Percentiles rank a stretch among this genome's conserved stretches.
Evolutionary conservation across 2,888 invertebrate genomes (phyloP).

Genomic region (Oasisia sp.): DNA sequence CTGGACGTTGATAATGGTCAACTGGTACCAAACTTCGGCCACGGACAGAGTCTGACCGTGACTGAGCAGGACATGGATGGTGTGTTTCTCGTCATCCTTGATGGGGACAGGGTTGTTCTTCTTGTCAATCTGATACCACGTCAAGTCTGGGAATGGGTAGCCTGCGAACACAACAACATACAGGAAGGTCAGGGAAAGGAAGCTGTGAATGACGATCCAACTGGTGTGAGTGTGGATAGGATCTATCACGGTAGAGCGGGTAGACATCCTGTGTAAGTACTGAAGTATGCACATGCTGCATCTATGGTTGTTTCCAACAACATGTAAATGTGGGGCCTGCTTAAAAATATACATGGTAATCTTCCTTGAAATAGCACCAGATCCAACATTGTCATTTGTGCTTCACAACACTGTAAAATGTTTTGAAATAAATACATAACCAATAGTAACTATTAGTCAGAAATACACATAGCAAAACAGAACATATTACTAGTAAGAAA

Average conservation of each 20-base stretch:
- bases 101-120: conserved; percentile 44
- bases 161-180: conserved; percentile 41
- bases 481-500: background rate
- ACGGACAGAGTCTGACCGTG: conserved; percentile 50
- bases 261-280: background rate
- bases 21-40: conserved; percentile 59
- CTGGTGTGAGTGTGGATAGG: background rate
- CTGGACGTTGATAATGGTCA: conserved; percentile 60
- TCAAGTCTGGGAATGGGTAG: conserved; percentile 57
- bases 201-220: background rate
- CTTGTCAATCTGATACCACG: conserved; percentile 50
- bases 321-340: background rate
- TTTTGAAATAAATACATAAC: background rate
- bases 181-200: background rate
- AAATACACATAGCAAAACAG: background rate
- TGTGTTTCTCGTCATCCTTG: conserved; percentile 57
- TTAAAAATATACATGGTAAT: background rate
- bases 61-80: conserved; percentile 56
- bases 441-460: background rate
- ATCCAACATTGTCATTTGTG: too few species aligned
- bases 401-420: too few species aligned
- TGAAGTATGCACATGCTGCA: too few species aligned
- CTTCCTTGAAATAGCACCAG: too few species aligned
- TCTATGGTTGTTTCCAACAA: background rate
- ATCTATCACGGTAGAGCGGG: background rate